Conservation (phyloP, 2,797 vertebrate species). For the Ceryle rudis region DNA sequence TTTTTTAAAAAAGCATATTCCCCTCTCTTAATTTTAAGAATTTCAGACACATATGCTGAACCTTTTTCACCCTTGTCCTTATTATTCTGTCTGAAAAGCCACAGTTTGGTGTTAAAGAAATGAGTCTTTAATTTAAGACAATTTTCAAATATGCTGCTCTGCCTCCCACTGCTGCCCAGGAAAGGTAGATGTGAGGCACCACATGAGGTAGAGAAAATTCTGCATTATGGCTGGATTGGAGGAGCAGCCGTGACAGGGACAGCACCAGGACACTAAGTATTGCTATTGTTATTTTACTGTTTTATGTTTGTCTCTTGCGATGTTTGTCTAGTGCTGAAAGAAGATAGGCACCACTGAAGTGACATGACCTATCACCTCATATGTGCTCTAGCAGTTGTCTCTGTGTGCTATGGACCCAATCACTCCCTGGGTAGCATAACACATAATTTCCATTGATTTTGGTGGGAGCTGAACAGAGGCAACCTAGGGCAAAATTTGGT, state of each 20-base stretch:
- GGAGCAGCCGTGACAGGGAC: not conserved
- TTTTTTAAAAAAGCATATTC: not conserved
- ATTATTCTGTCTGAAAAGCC: not conserved
- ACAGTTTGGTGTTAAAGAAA: not conserved
- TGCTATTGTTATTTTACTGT: constrained; percentile 22
- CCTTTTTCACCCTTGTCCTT: not conserved
- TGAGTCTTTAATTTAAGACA: constrained; percentile 5
- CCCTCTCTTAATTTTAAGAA: not conserved
- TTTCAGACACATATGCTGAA: not conserved
- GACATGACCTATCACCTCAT: constrained; percentile 31
- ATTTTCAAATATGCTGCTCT: not conserved
- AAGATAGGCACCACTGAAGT: constrained; percentile 50
- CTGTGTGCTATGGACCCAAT: not conserved
- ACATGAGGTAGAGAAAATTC: constrained; percentile 50
- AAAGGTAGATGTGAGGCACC: constrained; percentile 31
- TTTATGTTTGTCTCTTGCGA: constrained; percentile 45
- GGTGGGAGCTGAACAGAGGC: not conserved
- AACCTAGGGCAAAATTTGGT: constrained; percentile 36
- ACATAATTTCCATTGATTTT: constrained; percentile 54
- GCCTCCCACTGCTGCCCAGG: constrained; percentile 41
- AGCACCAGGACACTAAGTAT: not conserved
- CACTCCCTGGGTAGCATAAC: not conserved
- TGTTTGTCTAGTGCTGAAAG: constrained; percentile 49
- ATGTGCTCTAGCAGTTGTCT: not conserved
- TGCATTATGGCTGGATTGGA: not conserved